phyloP scores from a whole-genome alignment of 2,113 vertebrate species.

The Odontophorus gujanensis region DNA sequence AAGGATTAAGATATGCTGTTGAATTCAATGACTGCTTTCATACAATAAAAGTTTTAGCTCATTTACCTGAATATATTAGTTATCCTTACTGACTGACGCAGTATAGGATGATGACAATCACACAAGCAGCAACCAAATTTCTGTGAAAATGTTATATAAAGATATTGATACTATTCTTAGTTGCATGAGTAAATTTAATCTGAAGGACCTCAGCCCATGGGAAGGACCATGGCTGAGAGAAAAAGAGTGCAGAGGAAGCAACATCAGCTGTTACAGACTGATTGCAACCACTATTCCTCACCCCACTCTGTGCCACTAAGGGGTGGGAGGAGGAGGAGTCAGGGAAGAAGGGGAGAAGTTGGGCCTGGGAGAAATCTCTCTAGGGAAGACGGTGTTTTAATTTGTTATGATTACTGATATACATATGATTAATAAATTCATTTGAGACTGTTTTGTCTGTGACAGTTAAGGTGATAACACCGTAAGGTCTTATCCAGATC shows the following conservation, averaged over 20 bases:
- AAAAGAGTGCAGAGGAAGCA: neutral
- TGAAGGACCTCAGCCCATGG: neutral
- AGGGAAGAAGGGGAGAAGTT: neutral
- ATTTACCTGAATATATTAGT: neutral
- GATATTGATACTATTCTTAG: neutral
- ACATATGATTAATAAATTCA: neutral
- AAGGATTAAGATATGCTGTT: neutral
- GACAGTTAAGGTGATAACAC: neutral
- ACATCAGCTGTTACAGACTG: neutral
- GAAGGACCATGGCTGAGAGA: neutral
- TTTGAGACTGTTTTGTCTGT: neutral
- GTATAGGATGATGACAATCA: neutral
- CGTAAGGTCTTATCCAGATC: neutral
- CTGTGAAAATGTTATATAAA: too few relatives aligned
- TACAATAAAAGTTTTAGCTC: neutral
- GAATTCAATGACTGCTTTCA: neutral
- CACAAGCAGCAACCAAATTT: too few relatives aligned
- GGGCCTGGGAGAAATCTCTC: neutral
- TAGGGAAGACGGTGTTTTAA: neutral
- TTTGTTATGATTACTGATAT: neutral
- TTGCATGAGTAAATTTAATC: neutral
- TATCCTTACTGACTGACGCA: neutral
- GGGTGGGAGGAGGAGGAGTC: neutral
- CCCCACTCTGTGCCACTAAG: accelerated
- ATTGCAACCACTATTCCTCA: neutral